Evolutionary conservation across 2,797 vertebrate genomes (phyloP), one percentile per base, ranked within the genome.

Genomic region (Characodon lateralis): DNA sequence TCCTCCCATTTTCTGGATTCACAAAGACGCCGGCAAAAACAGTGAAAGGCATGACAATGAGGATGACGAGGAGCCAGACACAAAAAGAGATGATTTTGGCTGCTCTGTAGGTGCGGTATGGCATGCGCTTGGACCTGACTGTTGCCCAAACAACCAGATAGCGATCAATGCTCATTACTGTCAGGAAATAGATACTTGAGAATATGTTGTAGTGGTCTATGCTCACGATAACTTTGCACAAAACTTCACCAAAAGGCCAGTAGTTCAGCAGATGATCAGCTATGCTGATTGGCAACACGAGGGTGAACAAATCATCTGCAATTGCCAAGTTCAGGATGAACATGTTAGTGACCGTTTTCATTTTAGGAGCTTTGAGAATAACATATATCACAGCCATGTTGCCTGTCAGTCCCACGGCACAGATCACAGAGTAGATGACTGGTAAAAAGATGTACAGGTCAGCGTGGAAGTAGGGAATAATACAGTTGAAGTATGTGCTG

Each of bases 281-380:
- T 1, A 97, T 96, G 76, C 93, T 97, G 72, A 96, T 97, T 0
- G 96, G 97, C 85, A 97, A 70, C 35, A 97, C 97, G 4, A 97
- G 82, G 0, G 96, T 95, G 86, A 97, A 98, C 73, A 98, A 79
- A 71, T 97, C 96, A 0, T 97, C 95, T 0, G 97, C 96, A 0
- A 97, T 94, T 1, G 97, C 96, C 28, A 97, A 84, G 90, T 97
- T 98, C 73, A 97, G 92, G 82, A 96, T 96, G 90, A 97, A 97
- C 95, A 97, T 96, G 5, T 97, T 97, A 53, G 97, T 97, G 16
- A 97, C 96, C 0, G 96, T 97, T 80, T 96, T 97, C 97, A 97
- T 97, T 89, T 96, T 97, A n/a, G 97, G 97, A 0, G 95, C 96
- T 88, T 96, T 97, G 71, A 97, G 95, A 88, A 97, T 97, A 61